Evolutionary conservation across 2,113 vertebrate species (phyloP).

Genomic region (Puffinus mauretanicus): DNA sequence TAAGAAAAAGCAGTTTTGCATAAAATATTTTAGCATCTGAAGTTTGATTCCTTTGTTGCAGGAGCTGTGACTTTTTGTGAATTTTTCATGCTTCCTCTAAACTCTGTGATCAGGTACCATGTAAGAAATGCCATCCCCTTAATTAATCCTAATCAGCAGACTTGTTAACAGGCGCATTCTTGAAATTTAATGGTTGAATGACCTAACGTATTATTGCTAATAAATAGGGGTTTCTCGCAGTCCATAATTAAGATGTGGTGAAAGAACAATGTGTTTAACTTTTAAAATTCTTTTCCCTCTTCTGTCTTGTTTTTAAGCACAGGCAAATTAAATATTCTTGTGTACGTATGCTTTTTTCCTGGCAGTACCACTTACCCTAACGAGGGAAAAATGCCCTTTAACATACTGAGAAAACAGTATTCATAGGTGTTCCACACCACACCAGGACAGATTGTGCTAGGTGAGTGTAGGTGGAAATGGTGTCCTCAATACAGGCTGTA

Average conservation of each 20-base stretch:
- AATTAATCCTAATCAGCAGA: slow-evolving; percentile 29
- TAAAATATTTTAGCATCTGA: not conserved
- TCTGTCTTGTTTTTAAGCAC: not conserved
- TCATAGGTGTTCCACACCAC: accelerated
- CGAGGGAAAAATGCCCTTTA: not conserved
- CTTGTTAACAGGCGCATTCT: not conserved
- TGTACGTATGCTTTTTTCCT: not conserved
- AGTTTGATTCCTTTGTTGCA: not conserved
- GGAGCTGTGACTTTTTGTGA: not conserved
- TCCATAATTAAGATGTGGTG: not conserved
- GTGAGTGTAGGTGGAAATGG: not conserved
- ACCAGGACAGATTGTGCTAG: not conserved
- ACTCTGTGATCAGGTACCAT: not conserved
- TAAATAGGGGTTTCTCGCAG: not conserved
- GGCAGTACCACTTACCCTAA: not conserved
- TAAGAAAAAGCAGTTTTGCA: not conserved
- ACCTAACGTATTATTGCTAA: not conserved
- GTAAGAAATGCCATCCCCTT: not conserved
- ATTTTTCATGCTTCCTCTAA: not conserved
- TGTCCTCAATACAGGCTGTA: not conserved
- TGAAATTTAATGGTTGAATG: not conserved
- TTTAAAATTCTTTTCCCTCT: not conserved
- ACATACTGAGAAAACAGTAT: not conserved
- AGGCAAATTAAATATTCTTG: not conserved
- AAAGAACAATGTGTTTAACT: not conserved